Evolutionary conservation across 2,797 vertebrate genomes (phyloP), one percentile per base, ranked within the genome.

Genomic region (Dromococcyx pavoninus): DNA sequence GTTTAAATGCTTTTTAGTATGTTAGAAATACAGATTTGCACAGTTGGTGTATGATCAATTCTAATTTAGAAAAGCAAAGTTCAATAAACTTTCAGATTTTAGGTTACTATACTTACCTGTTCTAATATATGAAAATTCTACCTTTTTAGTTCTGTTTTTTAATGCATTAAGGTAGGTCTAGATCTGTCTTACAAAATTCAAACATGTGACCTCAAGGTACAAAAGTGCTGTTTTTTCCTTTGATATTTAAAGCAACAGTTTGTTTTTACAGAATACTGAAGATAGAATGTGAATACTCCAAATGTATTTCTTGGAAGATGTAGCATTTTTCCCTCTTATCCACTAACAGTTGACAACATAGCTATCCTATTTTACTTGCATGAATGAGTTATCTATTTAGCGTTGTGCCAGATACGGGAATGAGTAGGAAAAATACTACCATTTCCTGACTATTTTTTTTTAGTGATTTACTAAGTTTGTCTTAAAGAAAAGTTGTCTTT

Each of bases 101-200:
- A 83, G n/a, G n/a, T 96, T 90, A 44, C 51, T 86, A 32, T 90
- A 81, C 28, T 74, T 94, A 74, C 77, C 48, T 93, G 44, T 85
- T 89, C 56, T 92, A 91, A 96, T 65, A 73, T 17, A 79, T 76
- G 37, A 88, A 93, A 83, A 43, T 89, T 89, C 4, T 57, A 88
- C 75, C 72, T 51, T 94, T 58, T 35, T 91, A 46, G n/a, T 80
- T 80, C 76, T 78, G 88, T 61, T 83, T 88, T 93, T 94, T 96
- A 94, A 87, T 93, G 58, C 67, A 39, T 92, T 69, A 96, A 97
- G 89, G 89, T 97, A 94, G 78, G 86, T 97, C 60, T 86, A 89
- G 93, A 93, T 96, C 72, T 88, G 16, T 94, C 30, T 61, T 91
- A 44, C 67, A 80, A 91, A 77, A 54, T 69, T 92, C 86, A 78